Conservation (phyloP, 2,797 vertebrate genomes). For the Chromis chromis region DNA sequence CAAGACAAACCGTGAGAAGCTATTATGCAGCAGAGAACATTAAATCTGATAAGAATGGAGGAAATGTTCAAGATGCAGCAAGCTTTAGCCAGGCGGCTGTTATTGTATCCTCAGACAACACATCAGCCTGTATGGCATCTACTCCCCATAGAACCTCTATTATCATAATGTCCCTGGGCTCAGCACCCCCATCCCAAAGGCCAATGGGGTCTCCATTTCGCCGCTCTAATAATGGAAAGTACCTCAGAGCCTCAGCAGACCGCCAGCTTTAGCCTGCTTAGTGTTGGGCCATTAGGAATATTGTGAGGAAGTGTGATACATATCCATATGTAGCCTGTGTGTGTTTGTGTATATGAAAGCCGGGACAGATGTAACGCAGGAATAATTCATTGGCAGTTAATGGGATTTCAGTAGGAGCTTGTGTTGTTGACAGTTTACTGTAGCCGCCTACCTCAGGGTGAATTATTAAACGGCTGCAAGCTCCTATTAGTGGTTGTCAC, state of each 20-base stretch:
- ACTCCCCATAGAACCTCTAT: conserved; percentile 56
- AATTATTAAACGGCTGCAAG: conserved; percentile 82
- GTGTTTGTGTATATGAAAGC: conserved; percentile 31
- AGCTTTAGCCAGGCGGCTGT: conserved; percentile 20
- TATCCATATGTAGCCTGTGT: conserved; percentile 39
- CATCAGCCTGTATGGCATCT: conserved; percentile 46
- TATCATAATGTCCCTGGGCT: conserved; percentile 70
- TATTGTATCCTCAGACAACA: conserved; percentile 44
- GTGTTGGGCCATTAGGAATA: conserved; percentile 76
- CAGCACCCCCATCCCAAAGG: conserved; percentile 60
- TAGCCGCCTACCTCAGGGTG: conserved; percentile 68
- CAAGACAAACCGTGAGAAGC: conserved; percentile 29
- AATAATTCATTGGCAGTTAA: conserved; percentile 82
- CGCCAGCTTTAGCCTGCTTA: conserved; percentile 49
- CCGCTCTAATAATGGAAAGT: conserved; percentile 64
- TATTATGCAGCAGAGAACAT: conserved; percentile 39
- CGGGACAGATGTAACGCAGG: conserved; percentile 67
- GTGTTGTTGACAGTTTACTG: conserved; percentile 72
- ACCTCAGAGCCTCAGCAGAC: conserved; percentile 51
- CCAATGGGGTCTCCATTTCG: conserved; percentile 72
- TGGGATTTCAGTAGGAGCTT: conserved; percentile 79
- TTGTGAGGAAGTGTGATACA: conserved; percentile 61
- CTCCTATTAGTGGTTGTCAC: conserved; percentile 74
- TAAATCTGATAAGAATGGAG: conserved; percentile 42
- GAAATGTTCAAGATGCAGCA: conserved; percentile 17